Percentiles rank a stretch among this genome's conserved stretches.
These are phyloP conservation scores for Stenotaenia linearis DNA, from an alignment of 2,888 invertebrate species.

Conservation along the genomic window DNA sequence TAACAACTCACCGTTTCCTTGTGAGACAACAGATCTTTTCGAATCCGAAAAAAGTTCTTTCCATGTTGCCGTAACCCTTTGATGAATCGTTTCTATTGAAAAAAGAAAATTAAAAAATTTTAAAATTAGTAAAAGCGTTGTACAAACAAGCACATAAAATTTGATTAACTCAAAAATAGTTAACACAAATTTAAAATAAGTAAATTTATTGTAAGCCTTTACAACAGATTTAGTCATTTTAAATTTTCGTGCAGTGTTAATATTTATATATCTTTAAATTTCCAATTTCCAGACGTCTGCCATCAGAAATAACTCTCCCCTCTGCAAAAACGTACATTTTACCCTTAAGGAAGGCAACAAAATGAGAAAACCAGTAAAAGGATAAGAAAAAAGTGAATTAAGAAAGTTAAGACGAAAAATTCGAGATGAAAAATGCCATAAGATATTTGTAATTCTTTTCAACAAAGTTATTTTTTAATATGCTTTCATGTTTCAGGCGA, in stretches of 20 bases:
- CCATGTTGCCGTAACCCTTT: slow-evolving; percentile 97
- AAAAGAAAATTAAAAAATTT: slow-evolving; percentile 30
- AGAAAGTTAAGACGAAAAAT: neutral
- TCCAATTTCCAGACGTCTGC: neutral
- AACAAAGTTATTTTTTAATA: neutral
- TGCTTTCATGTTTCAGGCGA: neutral
- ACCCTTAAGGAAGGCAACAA: neutral
- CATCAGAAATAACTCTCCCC: neutral
- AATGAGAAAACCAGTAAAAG: neutral
- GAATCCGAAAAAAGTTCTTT: slow-evolving; percentile 97
- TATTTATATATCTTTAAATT: neutral
- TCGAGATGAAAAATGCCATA: neutral
- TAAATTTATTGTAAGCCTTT: too few species aligned
- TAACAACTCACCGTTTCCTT: slow-evolving; percentile 81
- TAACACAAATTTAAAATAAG: too few species aligned
- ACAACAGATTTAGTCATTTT: too few species aligned
- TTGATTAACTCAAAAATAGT: neutral
- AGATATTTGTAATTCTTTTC: neutral
- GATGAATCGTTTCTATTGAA: slow-evolving; percentile 78
- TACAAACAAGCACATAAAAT: neutral
- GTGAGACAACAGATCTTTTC: slow-evolving; percentile 91
- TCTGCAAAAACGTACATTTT: neutral
- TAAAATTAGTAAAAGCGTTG: neutral
- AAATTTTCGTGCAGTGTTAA: too few species aligned
- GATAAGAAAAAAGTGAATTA: neutral